Conservation (phyloP, 2,888 invertebrate genomes). For the Julus scanicus region DNA sequence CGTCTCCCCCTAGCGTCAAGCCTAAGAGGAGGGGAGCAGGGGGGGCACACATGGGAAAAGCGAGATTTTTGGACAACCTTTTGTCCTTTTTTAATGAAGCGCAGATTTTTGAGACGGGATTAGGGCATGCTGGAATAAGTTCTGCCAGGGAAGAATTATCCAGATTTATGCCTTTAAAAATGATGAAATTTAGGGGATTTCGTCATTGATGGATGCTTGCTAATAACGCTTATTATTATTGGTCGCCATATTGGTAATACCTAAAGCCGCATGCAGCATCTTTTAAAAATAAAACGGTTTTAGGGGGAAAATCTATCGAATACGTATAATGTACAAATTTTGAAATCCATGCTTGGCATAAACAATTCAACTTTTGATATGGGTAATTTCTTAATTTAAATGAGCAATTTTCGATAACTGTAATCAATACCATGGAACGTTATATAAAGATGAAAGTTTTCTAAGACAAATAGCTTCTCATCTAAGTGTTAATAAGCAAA, state of each 20-base stretch:
- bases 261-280: not conserved
- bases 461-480: too few species aligned
- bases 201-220: not conserved
- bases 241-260: not conserved
- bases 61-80: constrained; percentile 8
- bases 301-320: too few species aligned
- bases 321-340: too few species aligned
- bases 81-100: constrained; percentile 31
- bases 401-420: too few species aligned
- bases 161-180: constrained; percentile 31
- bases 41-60: constrained; percentile 6
- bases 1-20: not conserved
- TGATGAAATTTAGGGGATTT: not conserved
- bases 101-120: constrained; percentile 18
- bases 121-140: not conserved
- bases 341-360: too few species aligned
- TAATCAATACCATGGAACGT: too few species aligned
- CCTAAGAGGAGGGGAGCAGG: not conserved
- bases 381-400: too few species aligned
- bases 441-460: too few species aligned
- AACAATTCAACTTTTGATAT: too few species aligned
- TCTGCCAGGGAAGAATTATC: constrained; percentile 22
- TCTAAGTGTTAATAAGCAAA: too few species aligned
- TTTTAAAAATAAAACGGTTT: not conserved
- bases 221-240: not conserved